Conservation (phyloP, 2,113 vertebrate species). For the Ammospiza nelsoni region DNA sequence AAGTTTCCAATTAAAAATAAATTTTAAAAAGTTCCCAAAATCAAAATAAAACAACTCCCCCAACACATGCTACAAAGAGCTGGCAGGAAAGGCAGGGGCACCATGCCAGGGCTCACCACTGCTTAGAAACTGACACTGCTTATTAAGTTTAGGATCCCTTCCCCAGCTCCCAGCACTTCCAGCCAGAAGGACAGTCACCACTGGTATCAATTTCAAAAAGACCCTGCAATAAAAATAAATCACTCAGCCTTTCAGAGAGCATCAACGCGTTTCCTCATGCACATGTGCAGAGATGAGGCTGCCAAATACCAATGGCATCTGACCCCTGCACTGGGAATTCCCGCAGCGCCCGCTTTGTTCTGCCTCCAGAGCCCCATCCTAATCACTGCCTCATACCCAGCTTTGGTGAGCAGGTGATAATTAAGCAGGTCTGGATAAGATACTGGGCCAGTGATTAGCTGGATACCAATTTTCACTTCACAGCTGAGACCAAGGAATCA, state of each 20-base stretch:
- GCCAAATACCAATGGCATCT: slow-evolving; percentile 50
- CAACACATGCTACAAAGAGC: neutral
- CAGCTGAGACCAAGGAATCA: slow-evolving; percentile 13
- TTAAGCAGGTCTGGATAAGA: slow-evolving; percentile 50
- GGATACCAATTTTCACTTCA: slow-evolving; percentile 27
- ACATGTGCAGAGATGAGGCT: slow-evolving; percentile 40
- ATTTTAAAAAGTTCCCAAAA: neutral
- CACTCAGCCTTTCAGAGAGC: slow-evolving; percentile 34
- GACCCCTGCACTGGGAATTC: slow-evolving; percentile 58
- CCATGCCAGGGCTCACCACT: neutral
- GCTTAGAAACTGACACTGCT: neutral
- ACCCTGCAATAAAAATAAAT: slow-evolving; percentile 66
- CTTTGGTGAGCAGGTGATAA: slow-evolving; percentile 46
- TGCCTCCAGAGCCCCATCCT: neutral
- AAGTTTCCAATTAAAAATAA: neutral
- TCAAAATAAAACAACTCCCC: slow-evolving; percentile 12
- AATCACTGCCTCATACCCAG: neutral
- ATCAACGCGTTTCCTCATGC: neutral
- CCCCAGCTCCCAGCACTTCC: neutral
- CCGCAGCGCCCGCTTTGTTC: slow-evolving; percentile 37
- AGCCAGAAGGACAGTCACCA: slow-evolving; percentile 34
- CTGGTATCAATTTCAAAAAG: slow-evolving; percentile 65
- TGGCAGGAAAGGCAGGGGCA: slow-evolving; percentile 16
- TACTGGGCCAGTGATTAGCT: neutral
- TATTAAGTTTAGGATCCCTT: slow-evolving; percentile 12